Evolutionary conservation across 37 sponge, comb jelly and placozoan species (phyloP).

Genomic region (Axinella damicornis): DNA sequence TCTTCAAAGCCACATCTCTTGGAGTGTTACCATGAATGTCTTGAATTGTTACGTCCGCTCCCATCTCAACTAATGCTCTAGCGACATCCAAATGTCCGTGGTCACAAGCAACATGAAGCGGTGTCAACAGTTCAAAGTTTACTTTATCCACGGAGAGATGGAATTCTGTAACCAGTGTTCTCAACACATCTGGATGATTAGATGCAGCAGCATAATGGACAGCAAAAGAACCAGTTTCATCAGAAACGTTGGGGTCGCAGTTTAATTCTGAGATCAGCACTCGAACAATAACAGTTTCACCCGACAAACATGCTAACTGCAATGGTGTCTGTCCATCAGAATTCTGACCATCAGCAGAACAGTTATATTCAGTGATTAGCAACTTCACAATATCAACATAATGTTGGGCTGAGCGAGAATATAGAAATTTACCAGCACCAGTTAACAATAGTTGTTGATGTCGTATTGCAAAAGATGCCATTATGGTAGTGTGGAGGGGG

Average conservation of each 20-base stretch:
- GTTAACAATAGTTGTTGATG: background rate
- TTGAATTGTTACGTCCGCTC: background rate
- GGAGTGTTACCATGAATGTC: no score
- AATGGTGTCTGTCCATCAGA: no score
- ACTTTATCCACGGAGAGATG: background rate
- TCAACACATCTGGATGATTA: background rate
- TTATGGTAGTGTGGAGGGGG: background rate
- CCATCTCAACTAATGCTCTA: background rate
- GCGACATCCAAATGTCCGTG: background rate
- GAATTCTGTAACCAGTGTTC: background rate
- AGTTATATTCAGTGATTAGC: no score
- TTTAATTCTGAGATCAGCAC: background rate
- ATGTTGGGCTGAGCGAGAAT: no score
- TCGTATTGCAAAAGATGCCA: no score
- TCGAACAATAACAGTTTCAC: background rate
- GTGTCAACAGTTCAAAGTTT: background rate
- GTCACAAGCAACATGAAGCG: background rate
- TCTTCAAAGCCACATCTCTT: no score
- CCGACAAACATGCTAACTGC: background rate
- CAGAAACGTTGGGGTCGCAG: background rate
- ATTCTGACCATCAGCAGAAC: no score
- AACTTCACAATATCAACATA: no score
- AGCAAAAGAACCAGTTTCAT: background rate
- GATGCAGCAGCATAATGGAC: background rate
- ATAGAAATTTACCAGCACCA: background rate